A percentile compares a stretch with the other conserved stretches of the same genome.
phyloP scores from a whole-genome alignment of 2,797 vertebrate species.

The Poeciliopsis gracilis region DNA sequence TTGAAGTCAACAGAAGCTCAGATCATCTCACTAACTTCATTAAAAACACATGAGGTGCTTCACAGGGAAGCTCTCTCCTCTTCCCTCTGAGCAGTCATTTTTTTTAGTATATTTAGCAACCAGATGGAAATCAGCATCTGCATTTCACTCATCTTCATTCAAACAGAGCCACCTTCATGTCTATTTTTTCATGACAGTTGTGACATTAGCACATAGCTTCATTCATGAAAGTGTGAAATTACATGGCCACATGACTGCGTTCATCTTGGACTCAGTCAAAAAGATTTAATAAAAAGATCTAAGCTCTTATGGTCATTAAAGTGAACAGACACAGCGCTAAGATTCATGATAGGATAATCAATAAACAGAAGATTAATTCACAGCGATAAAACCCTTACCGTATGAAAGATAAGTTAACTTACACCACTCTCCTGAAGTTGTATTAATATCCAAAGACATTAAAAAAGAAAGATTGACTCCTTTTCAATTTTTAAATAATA shows the following conservation, averaged over 20 bases:
- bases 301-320: constrained; percentile 10
- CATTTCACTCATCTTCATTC: constrained; percentile 47
- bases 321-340: constrained; percentile 4
- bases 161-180: constrained; percentile 22
- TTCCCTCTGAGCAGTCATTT: constrained; percentile 36
- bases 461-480: background rate
- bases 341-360: background rate
- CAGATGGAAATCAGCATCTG: constrained; percentile 45
- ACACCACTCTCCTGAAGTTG: background rate
- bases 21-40: constrained; percentile 73
- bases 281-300: constrained; percentile 27
- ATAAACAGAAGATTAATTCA: background rate
- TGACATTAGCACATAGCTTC: constrained; percentile 45
- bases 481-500: background rate
- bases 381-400: background rate
- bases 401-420: background rate
- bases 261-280: background rate
- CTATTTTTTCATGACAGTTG: constrained; percentile 32
- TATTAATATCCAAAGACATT: background rate
- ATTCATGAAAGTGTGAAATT: constrained; percentile 22
- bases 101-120: constrained; percentile 44
- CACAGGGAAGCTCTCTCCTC: constrained; percentile 35
- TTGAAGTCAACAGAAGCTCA: constrained; percentile 69
- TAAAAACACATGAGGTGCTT: constrained; percentile 73
- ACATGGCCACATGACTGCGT: background rate